These are phyloP conservation scores for Aethes cnicana DNA, from an alignment of 2,888 invertebrate species.

Conservation along the genomic window DNA sequence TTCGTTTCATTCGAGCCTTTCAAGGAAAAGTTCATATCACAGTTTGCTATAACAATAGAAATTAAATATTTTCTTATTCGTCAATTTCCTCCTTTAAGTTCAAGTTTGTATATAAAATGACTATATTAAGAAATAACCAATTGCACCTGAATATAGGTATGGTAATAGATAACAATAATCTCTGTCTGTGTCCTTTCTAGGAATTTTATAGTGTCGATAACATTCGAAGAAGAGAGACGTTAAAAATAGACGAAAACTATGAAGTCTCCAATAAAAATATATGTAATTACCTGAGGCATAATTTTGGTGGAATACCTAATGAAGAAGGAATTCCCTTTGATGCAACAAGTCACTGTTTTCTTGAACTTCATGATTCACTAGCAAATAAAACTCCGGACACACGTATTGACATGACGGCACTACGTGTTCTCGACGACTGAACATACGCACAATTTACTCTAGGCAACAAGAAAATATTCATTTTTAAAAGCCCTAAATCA, in stretches of 20 bases:
- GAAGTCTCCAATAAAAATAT: neutral
- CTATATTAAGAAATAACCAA: too few species aligned
- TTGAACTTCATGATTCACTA: slow-evolving; percentile 70
- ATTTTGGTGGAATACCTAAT: slow-evolving; percentile 56
- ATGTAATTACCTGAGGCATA: slow-evolving; percentile 41
- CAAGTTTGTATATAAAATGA: too few species aligned
- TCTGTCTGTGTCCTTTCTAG: too few species aligned
- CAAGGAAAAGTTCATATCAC: neutral
- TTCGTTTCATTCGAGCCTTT: neutral
- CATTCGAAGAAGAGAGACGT: too few species aligned
- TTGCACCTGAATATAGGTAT: too few species aligned
- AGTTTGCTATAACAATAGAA: too few species aligned
- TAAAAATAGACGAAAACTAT: too few species aligned
- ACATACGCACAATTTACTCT: slow-evolving; percentile 51
- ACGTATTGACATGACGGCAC: slow-evolving; percentile 48
- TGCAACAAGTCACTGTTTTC: slow-evolving; percentile 68
- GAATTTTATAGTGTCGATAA: too few species aligned
- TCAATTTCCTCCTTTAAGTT: too few species aligned
- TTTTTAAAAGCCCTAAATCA: slow-evolving; percentile 59
- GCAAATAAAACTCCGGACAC: slow-evolving; percentile 38
- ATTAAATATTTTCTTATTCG: too few species aligned
- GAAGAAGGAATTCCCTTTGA: slow-evolving; percentile 65
- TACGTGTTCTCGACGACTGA: slow-evolving; percentile 54
- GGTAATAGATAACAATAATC: too few species aligned
- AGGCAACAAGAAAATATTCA: slow-evolving; percentile 60